These are phyloP conservation scores for Dendrocincla fuliginosa DNA, from an alignment of 2,797 vertebrate species.

Conservation along the genomic window DNA sequence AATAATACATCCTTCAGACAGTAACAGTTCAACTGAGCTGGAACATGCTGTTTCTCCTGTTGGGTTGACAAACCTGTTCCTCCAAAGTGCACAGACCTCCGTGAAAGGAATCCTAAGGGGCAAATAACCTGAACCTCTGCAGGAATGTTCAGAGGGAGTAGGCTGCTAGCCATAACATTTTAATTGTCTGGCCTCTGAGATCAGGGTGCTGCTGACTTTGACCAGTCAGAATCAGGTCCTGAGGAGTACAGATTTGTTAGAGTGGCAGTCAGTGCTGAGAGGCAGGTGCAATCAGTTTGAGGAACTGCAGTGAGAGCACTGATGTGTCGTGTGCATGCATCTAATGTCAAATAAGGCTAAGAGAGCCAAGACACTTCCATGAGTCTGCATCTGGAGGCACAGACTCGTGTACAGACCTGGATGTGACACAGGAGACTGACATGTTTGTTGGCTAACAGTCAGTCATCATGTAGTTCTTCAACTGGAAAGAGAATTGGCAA, in stretches of 20 bases:
- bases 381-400: background rate
- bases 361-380: background rate
- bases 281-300: accelerated
- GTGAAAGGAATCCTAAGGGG: background rate
- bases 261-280: background rate
- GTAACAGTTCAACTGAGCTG: background rate
- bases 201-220: background rate
- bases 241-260: background rate
- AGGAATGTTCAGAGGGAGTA: background rate
- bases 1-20: background rate
- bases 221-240: background rate
- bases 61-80: background rate
- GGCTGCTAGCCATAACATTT: background rate
- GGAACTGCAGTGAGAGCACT: background rate
- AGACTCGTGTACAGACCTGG: background rate
- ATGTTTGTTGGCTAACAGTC: background rate
- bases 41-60: background rate
- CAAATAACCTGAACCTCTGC: background rate
- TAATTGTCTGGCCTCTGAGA: background rate
- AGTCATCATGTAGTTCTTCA: background rate
- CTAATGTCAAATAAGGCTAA: background rate
- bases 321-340: accelerated
- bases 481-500: background rate
- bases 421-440: background rate
- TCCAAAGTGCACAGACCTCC: background rate